phyloP scores from a whole-genome alignment of 2,113 vertebrate genomes.

The Crotophaga sulcirostris region DNA sequence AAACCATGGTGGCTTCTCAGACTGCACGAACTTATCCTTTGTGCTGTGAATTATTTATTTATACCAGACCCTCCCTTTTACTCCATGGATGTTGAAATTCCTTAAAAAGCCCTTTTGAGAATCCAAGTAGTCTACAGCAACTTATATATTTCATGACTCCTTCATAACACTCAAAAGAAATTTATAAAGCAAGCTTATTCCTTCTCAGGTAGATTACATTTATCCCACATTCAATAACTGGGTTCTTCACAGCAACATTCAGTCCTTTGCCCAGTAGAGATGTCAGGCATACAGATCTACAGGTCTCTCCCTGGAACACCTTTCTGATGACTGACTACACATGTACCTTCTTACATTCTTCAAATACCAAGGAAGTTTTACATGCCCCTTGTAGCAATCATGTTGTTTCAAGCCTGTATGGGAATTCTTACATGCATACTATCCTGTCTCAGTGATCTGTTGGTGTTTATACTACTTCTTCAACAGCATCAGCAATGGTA shows the following conservation, averaged over 20 bases:
- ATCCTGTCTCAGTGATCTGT: background rate
- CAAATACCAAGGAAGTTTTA: background rate
- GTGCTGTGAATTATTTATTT: background rate
- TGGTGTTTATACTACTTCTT: background rate
- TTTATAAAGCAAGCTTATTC: background rate
- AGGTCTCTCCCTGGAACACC: background rate
- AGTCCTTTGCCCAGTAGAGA: background rate
- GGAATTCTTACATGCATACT: background rate
- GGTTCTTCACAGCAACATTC: background rate
- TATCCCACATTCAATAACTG: background rate
- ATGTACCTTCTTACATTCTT: background rate
- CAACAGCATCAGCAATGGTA: background rate
- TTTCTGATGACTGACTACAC: background rate
- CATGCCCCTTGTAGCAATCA: background rate
- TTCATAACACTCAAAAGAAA: background rate
- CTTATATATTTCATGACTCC: background rate
- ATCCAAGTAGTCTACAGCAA: background rate
- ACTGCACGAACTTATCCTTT: background rate
- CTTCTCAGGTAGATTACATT: background rate
- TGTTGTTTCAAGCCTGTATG: background rate
- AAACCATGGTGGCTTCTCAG: background rate
- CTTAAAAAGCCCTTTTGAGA: background rate
- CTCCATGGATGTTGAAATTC: background rate
- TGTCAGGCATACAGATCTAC: background rate
- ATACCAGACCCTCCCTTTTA: background rate